Conservation (phyloP, 2,888 invertebrate genomes). For the Icerya purchasi region DNA sequence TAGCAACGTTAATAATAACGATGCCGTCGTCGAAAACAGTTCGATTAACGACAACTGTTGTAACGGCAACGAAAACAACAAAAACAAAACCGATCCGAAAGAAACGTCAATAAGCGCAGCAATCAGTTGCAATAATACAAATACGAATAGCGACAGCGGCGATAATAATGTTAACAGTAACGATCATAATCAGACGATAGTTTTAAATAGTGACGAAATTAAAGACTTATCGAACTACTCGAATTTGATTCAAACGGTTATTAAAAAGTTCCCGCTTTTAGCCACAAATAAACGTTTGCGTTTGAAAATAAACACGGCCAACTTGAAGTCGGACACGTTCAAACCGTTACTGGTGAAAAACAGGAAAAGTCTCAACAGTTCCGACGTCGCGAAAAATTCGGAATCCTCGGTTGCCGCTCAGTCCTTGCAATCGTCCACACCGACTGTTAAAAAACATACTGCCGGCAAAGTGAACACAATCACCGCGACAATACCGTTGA, state of each 20-base stretch:
- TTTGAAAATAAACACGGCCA: neutral
- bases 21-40: too few relatives aligned
- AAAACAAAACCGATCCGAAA: too few relatives aligned
- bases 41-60: too few relatives aligned
- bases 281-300: neutral
- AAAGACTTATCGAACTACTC: neutral
- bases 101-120: too few relatives aligned
- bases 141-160: neutral
- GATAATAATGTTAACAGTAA: neutral
- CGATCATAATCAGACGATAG: neutral
- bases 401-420: too few relatives aligned
- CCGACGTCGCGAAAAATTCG: too few relatives aligned
- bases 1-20: too few relatives aligned
- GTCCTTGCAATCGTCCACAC: too few relatives aligned
- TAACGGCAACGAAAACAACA: too few relatives aligned
- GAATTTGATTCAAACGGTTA: neutral
- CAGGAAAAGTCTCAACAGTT: too few relatives aligned
- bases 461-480: neutral
- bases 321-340: neutral
- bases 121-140: too few relatives aligned
- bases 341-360: too few relatives aligned
- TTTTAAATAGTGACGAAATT: neutral
- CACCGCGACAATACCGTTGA: neutral
- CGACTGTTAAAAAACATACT: neutral
- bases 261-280: neutral